Conservation (phyloP, 2,888 invertebrate genomes). For the Eilema griseolum region DNA sequence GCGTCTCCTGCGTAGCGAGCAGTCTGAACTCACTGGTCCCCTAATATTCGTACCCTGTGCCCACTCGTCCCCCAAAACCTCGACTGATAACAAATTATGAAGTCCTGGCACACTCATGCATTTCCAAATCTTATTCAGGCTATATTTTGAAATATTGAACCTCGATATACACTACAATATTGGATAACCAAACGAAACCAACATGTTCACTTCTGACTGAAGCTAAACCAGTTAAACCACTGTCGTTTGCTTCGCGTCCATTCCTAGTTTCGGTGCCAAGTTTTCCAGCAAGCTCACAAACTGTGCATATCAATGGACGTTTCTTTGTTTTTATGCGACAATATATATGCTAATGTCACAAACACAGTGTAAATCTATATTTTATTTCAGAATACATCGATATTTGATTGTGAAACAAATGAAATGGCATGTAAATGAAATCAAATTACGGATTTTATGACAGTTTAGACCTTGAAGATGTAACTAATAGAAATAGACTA, state of each 20-base stretch:
- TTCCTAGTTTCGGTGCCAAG: constrained; percentile 15
- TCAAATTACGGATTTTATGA: background rate
- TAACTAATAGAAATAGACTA: no score
- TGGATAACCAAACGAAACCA: background rate
- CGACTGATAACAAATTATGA: no score
- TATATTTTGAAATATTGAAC: background rate
- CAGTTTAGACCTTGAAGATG: background rate
- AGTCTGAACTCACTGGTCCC: no score
- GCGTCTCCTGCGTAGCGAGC: no score
- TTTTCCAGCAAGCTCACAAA: constrained; percentile 1
- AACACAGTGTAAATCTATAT: constrained; percentile 6
- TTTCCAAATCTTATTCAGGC: background rate
- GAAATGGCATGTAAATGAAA: background rate
- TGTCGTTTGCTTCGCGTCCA: background rate
- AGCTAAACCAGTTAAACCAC: background rate
- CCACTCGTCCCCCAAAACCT: no score
- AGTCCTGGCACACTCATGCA: background rate
- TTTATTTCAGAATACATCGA: background rate
- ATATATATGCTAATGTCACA: constrained; percentile 19
- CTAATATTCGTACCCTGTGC: no score
- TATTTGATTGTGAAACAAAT: background rate
- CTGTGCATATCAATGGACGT: constrained; percentile 14
- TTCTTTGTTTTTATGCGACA: constrained; percentile 14
- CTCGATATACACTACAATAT: background rate
- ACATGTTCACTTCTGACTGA: background rate